Evolutionary conservation across 2,888 invertebrate species (phyloP).

Genomic region (Meteorus cinctellus): DNA sequence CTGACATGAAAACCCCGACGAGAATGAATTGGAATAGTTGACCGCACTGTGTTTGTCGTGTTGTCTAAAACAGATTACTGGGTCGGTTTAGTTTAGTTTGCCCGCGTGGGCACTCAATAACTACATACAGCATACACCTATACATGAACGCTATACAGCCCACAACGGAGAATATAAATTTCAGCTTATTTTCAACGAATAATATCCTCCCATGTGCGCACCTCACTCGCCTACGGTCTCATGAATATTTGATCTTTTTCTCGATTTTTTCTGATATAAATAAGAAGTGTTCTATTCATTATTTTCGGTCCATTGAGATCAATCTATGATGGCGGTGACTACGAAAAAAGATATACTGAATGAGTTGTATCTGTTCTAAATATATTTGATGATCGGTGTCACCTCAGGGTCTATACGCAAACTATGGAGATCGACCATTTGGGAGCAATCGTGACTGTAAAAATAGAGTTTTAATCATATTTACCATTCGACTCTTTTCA

Average conservation of each 20-base stretch:
- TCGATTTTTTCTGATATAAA: not conserved
- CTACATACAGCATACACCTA: not conserved
- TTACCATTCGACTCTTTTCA: too few species aligned
- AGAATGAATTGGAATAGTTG: not conserved
- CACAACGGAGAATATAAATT: not conserved
- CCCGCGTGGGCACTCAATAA: not conserved
- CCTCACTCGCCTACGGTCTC: not conserved
- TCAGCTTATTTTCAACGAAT: not conserved
- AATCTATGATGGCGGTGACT: too few species aligned
- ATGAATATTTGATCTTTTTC: not conserved
- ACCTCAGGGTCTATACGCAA: too few species aligned
- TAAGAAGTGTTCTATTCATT: too few species aligned
- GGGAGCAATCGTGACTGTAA: too few species aligned
- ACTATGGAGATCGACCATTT: too few species aligned
- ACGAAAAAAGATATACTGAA: too few species aligned
- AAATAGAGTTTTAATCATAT: too few species aligned
- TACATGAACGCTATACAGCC: not conserved
- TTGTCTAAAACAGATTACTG: not conserved
- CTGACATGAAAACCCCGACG: slow-evolving; percentile 38
- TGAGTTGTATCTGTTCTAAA: too few species aligned
- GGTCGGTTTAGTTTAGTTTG: slow-evolving; percentile 16
- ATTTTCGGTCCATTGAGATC: too few species aligned
- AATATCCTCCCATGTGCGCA: not conserved
- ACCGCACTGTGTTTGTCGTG: not conserved
- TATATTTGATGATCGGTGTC: too few species aligned